Evolutionary conservation across 2,888 invertebrate genomes (phyloP).

Genomic region (Cheilosia pagana): DNA sequence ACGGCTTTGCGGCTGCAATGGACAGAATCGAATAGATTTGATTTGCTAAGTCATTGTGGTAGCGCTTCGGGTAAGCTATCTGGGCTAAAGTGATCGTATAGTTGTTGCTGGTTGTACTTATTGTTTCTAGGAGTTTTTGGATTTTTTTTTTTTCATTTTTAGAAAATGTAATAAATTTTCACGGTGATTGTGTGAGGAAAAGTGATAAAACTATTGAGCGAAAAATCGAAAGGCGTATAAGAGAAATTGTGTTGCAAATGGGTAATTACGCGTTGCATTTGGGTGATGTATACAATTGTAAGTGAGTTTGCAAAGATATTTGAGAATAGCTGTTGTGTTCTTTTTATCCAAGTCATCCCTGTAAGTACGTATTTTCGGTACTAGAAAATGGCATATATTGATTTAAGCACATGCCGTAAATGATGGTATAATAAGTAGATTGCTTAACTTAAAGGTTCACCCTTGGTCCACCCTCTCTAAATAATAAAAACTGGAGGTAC

Average conservation of each 20-base stretch:
- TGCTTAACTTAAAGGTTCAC: no score
- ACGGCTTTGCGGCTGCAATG: constrained; percentile 19
- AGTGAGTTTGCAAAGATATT: background rate
- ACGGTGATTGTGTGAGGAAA: constrained; percentile 43
- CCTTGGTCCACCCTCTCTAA: no score
- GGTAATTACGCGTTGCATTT: constrained; percentile 21
- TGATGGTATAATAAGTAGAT: no score
- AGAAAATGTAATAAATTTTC: constrained; percentile 50
- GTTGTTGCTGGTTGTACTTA: constrained; percentile 6
- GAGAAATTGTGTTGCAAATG: constrained; percentile 13
- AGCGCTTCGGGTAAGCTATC: constrained; percentile 22
- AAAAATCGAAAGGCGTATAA: constrained; percentile 49
- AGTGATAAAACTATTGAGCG: constrained; percentile 53
- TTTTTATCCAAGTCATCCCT: no score
- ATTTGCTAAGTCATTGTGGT: constrained; percentile 40
- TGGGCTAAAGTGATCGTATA: constrained; percentile 48
- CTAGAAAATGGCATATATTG: no score
- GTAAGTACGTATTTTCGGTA: no score
- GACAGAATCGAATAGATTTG: constrained; percentile 47
- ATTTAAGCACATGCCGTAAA: no score
- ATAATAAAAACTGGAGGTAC: no score
- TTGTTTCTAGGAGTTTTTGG: constrained; percentile 16
- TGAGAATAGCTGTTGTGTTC: background rate
- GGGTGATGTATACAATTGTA: background rate
- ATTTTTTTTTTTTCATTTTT: constrained; percentile 29